phyloP scores from a whole-genome alignment of 1,140 invertebrate genomes.

The Portunus trituberculatus region DNA sequence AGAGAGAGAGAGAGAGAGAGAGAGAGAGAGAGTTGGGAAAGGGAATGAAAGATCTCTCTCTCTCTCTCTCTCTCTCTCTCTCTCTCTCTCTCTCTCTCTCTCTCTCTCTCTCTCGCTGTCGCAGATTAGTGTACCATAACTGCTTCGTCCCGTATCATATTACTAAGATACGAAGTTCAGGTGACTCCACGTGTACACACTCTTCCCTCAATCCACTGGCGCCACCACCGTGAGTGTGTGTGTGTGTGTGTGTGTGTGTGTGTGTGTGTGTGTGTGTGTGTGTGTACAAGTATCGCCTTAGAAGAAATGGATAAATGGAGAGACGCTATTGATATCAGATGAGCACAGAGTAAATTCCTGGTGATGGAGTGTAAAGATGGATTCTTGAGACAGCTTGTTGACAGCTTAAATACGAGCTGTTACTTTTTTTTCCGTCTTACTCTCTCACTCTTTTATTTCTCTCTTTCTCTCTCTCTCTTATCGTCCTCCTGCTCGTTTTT shows the following conservation, averaged over 20 bases:
- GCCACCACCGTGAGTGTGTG: background rate
- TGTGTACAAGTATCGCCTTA: background rate
- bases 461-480: too few relatives aligned
- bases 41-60: background rate
- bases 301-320: too few relatives aligned
- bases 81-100: conserved; percentile 30
- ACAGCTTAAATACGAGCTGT: too few relatives aligned
- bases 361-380: too few relatives aligned
- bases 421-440: too few relatives aligned
- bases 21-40: background rate
- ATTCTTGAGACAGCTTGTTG: too few relatives aligned
- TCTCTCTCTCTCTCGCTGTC: background rate
- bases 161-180: background rate
- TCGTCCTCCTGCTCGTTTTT: too few relatives aligned
- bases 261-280: conserved; percentile 20
- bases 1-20: conserved; percentile 17
- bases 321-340: too few relatives aligned
- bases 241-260: conserved; percentile 24
- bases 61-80: conserved; percentile 29
- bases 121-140: background rate
- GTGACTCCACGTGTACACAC: background rate
- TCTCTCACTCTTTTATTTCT: too few relatives aligned
- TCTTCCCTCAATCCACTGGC: background rate
- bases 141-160: conserved; percentile 7
- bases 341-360: too few relatives aligned